Base-by-base conservation (phyloP, 2,797 vertebrate genomes). In the Bradypodion ventrale region DNA sequence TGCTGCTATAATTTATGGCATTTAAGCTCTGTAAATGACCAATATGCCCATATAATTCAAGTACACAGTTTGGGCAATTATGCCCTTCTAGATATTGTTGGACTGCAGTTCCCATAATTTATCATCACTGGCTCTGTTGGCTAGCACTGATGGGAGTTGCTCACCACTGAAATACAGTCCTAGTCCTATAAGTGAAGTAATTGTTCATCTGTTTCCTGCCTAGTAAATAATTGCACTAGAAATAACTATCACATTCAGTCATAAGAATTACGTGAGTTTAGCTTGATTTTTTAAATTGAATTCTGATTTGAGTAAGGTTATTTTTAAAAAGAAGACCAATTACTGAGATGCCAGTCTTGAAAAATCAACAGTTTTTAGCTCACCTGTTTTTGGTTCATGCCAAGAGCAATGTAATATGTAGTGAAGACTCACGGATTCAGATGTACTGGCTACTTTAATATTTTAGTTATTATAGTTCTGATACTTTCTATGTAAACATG, bases 381-480 rank as follows among this genome's bases (percentile, higher is more conserved):
- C 46, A 23, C 32, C 1, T 80, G n/a, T 42, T 46, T 40, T 56
- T n/a, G 5, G 46, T 49, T 84, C 32, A 52, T 78, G n/a, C 73
- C 0, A 44, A 85, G 49, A 68, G 29, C n/a, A 59, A 29, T 59
- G 68, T 75, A 75, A 68, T 62, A n/a, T 42, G 80, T 46, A 85
- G 79, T 69, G 85, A 75, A 32, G 59, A 81, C 63, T 85, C 82
- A 75, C 84, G 78, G 79, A 49, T 89, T 91, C 73, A 76, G 13
- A 37, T 35, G 32, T 4, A 82, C 29, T 32, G 1, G 80, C 87
- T 83, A 87, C 87, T 77, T 72, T 29, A 27, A 69, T 60, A 85
- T 92, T 90, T 93, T 81, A 87, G 79, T 63, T 78, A 4, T 83
- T 82, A 29, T 63, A 73, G 25, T 60, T 85, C 87, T 70, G 23